phyloP scores from a whole-genome alignment of 2,888 invertebrate genomes.

The Drosophila planitibia region DNA sequence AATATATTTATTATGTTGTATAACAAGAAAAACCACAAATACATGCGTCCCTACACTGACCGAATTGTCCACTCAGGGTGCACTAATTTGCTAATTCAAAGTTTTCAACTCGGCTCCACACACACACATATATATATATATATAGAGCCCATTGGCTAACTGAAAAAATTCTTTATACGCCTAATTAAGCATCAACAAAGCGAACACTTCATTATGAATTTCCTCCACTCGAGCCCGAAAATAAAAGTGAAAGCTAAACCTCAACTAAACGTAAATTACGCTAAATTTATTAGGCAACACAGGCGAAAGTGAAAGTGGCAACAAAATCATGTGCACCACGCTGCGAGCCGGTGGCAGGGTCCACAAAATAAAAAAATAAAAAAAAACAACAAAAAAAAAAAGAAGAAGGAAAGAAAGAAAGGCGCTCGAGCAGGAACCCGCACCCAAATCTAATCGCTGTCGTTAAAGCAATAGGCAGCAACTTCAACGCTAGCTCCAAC shows the following conservation, averaged over 20 bases:
- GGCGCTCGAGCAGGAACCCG: conserved; percentile 15
- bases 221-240: conserved; percentile 58
- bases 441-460: conserved; percentile 66
- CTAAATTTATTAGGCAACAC: conserved; percentile 74
- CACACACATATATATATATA: background rate
- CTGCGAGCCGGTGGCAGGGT: conserved; percentile 2
- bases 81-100: conserved; percentile 74
- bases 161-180: conserved; percentile 79
- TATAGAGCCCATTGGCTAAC: conserved; percentile 25
- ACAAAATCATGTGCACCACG: conserved; percentile 44
- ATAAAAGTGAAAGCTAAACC: conserved; percentile 52
- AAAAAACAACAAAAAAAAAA: background rate
- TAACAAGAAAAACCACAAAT: background rate
- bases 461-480: conserved; percentile 64
- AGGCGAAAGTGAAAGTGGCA: conserved; percentile 46
- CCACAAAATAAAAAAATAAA: background rate
- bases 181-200: conserved; percentile 80
- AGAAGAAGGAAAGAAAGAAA: background rate
- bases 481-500: conserved; percentile 18
- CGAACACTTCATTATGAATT: conserved; percentile 80
- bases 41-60: conserved; percentile 41
- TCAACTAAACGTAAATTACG: conserved; percentile 74
- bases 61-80: conserved; percentile 70
- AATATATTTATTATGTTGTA: background rate
- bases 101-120: conserved; percentile 43